phyloP scores from a whole-genome alignment of 2,888 invertebrate species.

The Orthosia gothica region DNA sequence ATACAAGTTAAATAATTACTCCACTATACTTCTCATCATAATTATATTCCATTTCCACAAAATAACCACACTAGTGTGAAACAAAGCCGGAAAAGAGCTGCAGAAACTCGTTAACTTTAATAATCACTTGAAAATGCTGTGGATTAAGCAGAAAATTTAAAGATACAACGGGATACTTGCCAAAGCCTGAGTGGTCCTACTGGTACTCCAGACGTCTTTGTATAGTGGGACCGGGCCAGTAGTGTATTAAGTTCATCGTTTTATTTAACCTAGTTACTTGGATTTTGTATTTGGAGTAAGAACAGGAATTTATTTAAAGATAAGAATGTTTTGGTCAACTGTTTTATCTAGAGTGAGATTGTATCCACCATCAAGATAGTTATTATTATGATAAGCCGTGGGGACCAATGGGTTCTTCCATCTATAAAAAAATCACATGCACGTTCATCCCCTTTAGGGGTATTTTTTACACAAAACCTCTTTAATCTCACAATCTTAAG shows the following conservation, averaged over 20 bases:
- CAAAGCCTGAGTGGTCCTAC: constrained; percentile 84
- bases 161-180: constrained; percentile 89
- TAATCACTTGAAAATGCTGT: constrained; percentile 84
- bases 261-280: constrained; percentile 73
- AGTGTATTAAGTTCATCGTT: constrained; percentile 77
- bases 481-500: too few relatives aligned
- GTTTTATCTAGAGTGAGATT: not conserved
- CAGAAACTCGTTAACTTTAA: constrained; percentile 85
- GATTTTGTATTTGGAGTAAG: constrained; percentile 39
- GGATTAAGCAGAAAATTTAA: constrained; percentile 87
- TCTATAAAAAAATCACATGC: too few relatives aligned
- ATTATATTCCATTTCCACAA: not conserved
- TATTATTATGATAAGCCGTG: too few relatives aligned
- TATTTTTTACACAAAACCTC: too few relatives aligned
- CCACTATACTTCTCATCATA: too few relatives aligned
- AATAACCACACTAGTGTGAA: constrained; percentile 38
- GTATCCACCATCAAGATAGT: too few relatives aligned
- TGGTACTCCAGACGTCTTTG: constrained; percentile 73
- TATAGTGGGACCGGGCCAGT: constrained; percentile 70
- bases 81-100: constrained; percentile 57
- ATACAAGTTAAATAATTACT: too few relatives aligned
- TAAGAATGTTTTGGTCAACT: not conserved
- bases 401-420: too few relatives aligned
- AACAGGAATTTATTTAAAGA: constrained; percentile 27
- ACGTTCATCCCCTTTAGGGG: too few relatives aligned